A percentile compares a stretch with the other conserved stretches of the same genome.
phyloP scores from a whole-genome alignment of 2,797 vertebrate species.

The Distichodus sexfasciatus region DNA sequence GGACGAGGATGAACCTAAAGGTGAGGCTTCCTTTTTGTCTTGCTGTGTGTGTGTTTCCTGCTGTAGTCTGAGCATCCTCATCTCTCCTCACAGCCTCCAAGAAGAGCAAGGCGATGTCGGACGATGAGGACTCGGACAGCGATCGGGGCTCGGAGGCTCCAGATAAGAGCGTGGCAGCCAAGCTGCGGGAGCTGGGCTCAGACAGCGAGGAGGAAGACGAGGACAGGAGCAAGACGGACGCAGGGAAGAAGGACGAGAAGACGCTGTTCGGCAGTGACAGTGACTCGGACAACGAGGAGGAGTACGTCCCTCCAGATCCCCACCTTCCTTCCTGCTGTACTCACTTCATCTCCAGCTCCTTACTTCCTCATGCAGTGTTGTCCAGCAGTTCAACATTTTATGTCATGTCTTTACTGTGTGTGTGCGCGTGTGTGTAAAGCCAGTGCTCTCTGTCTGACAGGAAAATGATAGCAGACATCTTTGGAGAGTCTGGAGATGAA shows the following conservation, averaged over 20 bases:
- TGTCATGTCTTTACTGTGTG: neutral
- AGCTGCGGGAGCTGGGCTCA: constrained; percentile 76
- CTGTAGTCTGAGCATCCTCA: neutral
- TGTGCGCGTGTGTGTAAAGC: neutral
- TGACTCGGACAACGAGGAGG: constrained; percentile 88
- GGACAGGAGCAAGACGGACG: constrained; percentile 55
- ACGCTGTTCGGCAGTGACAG: constrained; percentile 95
- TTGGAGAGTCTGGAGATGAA: constrained; percentile 97
- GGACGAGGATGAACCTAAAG: constrained; percentile 75
- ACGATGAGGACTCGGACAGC: constrained; percentile 86
- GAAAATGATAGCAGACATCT: constrained; percentile 98
- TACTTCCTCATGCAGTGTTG: no score
- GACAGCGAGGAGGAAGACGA: constrained; percentile 88
- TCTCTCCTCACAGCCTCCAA: constrained; percentile 68
- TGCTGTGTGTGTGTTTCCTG: no score
- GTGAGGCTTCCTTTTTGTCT: constrained; percentile 52
- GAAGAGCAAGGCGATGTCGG: constrained; percentile 84
- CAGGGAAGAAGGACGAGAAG: constrained; percentile 81
- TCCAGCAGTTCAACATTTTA: neutral
- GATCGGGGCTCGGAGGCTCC: constrained; percentile 64
- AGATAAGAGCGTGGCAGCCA: constrained; percentile 73
- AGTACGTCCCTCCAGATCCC: no score
- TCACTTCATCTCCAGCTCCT: no score
- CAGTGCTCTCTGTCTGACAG: neutral
- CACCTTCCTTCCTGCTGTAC: no score